Conservation (phyloP, 2,888 invertebrate genomes). For the Hyposoter dolosus region DNA sequence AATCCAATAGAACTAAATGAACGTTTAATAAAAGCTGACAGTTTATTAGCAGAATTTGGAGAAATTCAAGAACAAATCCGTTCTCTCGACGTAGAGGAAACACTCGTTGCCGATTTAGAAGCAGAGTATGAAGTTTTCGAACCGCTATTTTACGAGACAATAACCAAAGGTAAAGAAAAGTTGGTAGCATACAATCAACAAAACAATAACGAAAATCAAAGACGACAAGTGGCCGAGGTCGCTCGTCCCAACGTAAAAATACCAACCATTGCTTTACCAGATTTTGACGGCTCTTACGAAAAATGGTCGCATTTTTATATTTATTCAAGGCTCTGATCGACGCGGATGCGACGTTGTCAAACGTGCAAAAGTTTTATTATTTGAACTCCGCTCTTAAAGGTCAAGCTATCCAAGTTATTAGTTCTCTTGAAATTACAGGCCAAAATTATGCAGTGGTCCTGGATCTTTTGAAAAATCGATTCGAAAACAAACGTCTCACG, state of each 20-base stretch:
- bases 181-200: no score
- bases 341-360: constrained; percentile 25
- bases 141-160: not conserved
- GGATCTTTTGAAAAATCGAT: constrained; percentile 51
- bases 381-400: constrained; percentile 53
- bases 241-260: constrained; percentile 34
- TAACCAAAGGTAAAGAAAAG: not conserved
- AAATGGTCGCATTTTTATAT: constrained; percentile 60
- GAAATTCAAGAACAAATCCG: constrained; percentile 13
- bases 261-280: constrained; percentile 41
- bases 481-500: constrained; percentile 49
- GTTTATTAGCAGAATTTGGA: constrained; percentile 10
- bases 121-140: constrained; percentile 29
- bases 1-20: constrained; percentile 18
- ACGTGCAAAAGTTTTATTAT: constrained; percentile 58
- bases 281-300: constrained; percentile 53
- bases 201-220: not conserved
- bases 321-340: constrained; percentile 52
- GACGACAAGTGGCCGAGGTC: no score
- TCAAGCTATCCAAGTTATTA: constrained; percentile 49
- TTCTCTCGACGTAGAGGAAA: not conserved
- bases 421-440: constrained; percentile 31
- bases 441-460: constrained; percentile 51
- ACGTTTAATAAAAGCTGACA: constrained; percentile 12
- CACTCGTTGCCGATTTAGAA: constrained; percentile 1